These are phyloP conservation scores for Drymodes brunneopygia DNA, from an alignment of 2,113 vertebrate genomes.

Conservation along the genomic window DNA sequence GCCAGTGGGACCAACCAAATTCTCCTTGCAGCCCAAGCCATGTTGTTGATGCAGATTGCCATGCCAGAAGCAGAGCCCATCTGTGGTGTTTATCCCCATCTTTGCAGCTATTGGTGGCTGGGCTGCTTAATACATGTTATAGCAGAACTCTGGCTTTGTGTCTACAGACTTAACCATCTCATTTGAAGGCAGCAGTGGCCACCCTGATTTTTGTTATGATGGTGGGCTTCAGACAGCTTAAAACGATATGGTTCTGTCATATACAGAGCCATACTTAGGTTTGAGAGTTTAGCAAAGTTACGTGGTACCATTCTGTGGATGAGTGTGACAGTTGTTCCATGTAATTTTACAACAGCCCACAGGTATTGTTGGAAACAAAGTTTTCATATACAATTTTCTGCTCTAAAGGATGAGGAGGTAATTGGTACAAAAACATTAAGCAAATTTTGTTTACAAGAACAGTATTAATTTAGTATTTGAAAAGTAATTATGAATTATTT, in stretches of 20 bases:
- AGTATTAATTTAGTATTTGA: neutral
- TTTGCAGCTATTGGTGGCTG: neutral
- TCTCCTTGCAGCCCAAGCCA: neutral
- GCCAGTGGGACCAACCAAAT: neutral
- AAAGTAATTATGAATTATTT: neutral
- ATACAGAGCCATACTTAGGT: neutral
- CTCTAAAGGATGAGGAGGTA: neutral
- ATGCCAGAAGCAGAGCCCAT: neutral
- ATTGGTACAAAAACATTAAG: neutral
- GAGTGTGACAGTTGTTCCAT: neutral
- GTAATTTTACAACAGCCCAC: neutral
- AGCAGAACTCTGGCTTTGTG: neutral
- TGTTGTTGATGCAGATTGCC: neutral
- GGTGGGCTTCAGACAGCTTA: neutral
- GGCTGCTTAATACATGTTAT: neutral
- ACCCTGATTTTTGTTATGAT: neutral
- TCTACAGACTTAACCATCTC: neutral
- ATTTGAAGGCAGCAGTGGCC: neutral
- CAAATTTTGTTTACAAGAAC: neutral
- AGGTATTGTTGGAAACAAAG: neutral
- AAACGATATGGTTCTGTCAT: accelerated
- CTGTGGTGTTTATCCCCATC: neutral
- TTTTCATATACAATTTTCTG: neutral
- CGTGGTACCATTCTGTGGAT: neutral
- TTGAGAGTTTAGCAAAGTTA: neutral